Evolutionary conservation across 2,113 vertebrate species (phyloP), one percentile per base, ranked within the genome.

Genomic region (Cairina moschata): DNA sequence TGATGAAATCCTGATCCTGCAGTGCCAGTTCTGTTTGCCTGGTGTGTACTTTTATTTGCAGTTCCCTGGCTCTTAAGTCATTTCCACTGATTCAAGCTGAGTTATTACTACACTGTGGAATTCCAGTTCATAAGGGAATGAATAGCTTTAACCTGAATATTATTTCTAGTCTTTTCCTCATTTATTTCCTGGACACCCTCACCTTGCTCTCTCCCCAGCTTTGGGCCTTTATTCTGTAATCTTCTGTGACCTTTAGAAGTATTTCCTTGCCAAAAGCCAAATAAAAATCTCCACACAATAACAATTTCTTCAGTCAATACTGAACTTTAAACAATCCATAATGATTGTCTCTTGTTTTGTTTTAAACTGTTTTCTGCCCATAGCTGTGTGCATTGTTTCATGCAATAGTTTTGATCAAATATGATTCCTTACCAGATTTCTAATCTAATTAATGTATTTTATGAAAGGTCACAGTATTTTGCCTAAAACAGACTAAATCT

Each of bases 1-100:
- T 95, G 89, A 86, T 68, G 68, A 93, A 96, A 97, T 73, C 66
- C 54, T 38, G 36, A 52, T 52, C 71, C 88, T 46, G 56, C 75
- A 66, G 13, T 81, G 65, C 54, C 69, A 60, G 77, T 79, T 88
- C 55, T 79, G 48, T 83, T 85, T 46, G 29, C 82, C 59, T 72
- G 29, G 6, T 75, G 46, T 5, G 26, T 63, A 29, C 13, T 75
- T 66, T 75, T 83, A 65, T 66, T 94, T 90, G 46, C 40, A 2
- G 4, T 84, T 71, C 36, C 13, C 38, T 31, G 17, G 26, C 40
- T 52, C 56, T 55, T n/a, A 77, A 58, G 44, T 54, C 2, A 69
- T 77, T 82, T 62, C 17, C 7, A 18, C 9, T 32, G 4, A 34
- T 26, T 72, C 69, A 46, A n/a, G 12, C 38, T 2, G 1, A n/a